These are phyloP conservation scores for Atherix ibis DNA, from an alignment of 2,888 invertebrate species.

Conservation along the genomic window DNA sequence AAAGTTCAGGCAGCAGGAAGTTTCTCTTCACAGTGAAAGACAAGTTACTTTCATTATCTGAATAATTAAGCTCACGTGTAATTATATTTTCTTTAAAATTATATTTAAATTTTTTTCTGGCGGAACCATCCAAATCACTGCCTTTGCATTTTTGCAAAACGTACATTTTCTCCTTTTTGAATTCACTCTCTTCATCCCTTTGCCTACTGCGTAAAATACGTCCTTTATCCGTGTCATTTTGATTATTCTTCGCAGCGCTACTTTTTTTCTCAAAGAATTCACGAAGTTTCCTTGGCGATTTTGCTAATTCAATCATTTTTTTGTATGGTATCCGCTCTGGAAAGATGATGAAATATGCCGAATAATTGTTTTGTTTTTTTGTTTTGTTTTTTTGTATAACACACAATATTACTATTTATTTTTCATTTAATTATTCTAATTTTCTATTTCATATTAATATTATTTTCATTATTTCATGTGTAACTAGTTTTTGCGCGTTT, in stretches of 20 bases:
- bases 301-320: constrained; percentile 22
- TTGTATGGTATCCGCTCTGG: constrained; percentile 30
- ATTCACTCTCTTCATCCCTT: too few species aligned
- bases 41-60: constrained; percentile 9
- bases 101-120: background rate
- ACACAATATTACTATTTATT: too few species aligned
- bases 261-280: constrained; percentile 10
- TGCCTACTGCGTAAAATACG: too few species aligned
- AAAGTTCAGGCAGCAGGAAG: background rate
- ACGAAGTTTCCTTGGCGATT: constrained; percentile 21
- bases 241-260: background rate
- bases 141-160: constrained; percentile 6
- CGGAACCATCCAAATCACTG: background rate
- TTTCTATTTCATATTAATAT: too few species aligned
- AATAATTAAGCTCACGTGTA: constrained; percentile 9
- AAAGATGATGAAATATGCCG: too few species aligned
- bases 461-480: too few species aligned
- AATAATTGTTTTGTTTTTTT: too few species aligned
- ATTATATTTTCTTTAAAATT: constrained; percentile 7
- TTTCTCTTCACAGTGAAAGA: constrained; percentile 4
- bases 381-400: too few species aligned
- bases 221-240: too few species aligned
- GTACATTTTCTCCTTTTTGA: too few species aligned
- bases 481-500: too few species aligned
- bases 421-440: too few species aligned